Evolutionary conservation across 2,113 vertebrate genomes (phyloP), one percentile per base, ranked within the genome.

Genomic region (Isurus oxyrinchus): DNA sequence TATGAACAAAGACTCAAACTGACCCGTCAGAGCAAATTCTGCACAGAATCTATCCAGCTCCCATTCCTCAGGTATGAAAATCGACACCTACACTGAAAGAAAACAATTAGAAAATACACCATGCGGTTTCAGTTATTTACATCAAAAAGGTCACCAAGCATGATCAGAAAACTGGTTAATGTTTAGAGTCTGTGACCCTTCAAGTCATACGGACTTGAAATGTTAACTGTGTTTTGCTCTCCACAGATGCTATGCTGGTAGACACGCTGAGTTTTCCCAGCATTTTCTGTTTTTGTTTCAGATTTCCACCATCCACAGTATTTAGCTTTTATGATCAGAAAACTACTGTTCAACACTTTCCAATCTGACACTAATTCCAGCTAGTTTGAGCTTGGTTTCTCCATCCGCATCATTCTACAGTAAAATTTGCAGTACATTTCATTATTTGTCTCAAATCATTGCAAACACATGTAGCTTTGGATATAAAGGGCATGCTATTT

Each of bases 321-420:
- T n/a, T n/a, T 49, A 49, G 44, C 44, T 49, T 49, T 49, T 49
- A 49, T 49, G 44, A 49, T 49, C 44, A 49, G 44, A 49, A 49
- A 61, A 61, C 8, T 61, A 0, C 96, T 96, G 23, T 59, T 98
- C 98, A 99, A 97, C 98, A 99, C 98, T 96, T 96, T n/a, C 96
- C 98, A 97, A 97, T 98, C 98, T 98, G 98, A 96, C 98, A 98
- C 98, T 99, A 99, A 99, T 99, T 99, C 98, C 98, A 99, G 98
- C 97, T 81, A 96, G 66, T 81, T 96, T 96, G 96, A 96, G 96
- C 97, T 94, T 96, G 72, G 61, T 69, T 86, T 97, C 96, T 96
- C 96, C 97, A 97, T 88, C 72, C 55, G 27, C 11, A 11, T 31
- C 5, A 69, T 31, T 95, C 10, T 23, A 95, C 27, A 53, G 2